These are phyloP conservation scores for Phyllostomus discolor DNA, from an alignment of 2,113 vertebrate genomes.

Conservation along the genomic window DNA sequence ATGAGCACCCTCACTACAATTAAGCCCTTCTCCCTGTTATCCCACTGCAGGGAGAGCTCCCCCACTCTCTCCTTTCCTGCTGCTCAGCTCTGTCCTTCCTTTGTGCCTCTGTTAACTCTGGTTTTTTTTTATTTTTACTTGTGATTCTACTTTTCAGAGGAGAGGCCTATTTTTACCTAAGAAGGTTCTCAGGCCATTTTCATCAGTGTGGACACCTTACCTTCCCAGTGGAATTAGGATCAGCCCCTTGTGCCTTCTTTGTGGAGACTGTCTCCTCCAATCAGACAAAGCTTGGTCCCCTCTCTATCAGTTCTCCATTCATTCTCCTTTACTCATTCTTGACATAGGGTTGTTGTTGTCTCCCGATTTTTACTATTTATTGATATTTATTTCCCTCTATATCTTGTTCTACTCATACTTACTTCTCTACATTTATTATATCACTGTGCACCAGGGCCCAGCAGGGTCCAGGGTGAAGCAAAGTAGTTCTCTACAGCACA, in stretches of 20 bases:
- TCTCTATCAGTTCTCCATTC: neutral
- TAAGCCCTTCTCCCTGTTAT: neutral
- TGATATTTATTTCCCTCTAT: neutral
- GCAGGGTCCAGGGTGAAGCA: neutral
- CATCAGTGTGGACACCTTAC: neutral
- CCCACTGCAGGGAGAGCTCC: too few species aligned
- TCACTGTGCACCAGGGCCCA: neutral
- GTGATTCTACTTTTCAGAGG: neutral
- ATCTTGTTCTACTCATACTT: neutral
- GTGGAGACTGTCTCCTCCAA: neutral
- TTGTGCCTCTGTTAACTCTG: neutral
- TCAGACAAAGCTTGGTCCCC: neutral
- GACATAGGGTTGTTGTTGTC: neutral
- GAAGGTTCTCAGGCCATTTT: neutral
- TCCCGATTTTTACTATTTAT: neutral
- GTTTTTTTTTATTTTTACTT: neutral
- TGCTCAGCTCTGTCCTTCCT: neutral
- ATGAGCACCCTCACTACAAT: too few species aligned
- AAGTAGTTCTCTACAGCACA: neutral
- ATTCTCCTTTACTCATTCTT: neutral
- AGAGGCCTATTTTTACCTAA: neutral
- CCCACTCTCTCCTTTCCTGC: accelerated
- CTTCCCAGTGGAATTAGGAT: neutral
- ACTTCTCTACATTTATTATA: neutral
- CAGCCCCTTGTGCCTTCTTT: neutral